Percentiles rank a stretch among this genome's conserved stretches.
Evolutionary conservation across 2,797 vertebrate genomes (phyloP).

Genomic region (Lagodon rhomboides): DNA sequence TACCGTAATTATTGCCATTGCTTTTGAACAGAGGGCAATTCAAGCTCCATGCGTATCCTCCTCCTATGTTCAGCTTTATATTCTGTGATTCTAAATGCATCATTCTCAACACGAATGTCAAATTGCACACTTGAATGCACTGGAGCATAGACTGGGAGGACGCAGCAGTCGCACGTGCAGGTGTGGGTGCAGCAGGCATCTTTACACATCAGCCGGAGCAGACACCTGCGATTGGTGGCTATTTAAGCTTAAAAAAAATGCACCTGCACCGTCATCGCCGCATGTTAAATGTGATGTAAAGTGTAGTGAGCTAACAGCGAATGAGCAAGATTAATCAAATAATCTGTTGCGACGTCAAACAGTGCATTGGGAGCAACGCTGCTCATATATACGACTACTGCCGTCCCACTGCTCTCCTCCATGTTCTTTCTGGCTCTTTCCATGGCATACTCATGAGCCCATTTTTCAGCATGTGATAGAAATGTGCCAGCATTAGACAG

Average conservation of each 20-base stretch:
- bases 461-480: conserved; percentile 65
- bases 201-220: neutral
- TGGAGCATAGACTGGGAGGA: neutral
- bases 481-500: conserved; percentile 68
- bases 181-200: neutral
- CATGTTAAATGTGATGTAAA: neutral
- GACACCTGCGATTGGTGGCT: conserved; percentile 2
- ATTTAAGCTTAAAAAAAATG: neutral
- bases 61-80: neutral
- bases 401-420: neutral
- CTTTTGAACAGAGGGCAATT: conserved; percentile 3
- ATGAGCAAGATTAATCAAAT: conserved; percentile 20
- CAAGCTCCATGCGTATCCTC: neutral
- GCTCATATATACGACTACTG: neutral
- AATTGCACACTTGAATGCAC: neutral
- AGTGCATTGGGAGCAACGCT: neutral
- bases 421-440: conserved; percentile 31
- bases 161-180: neutral
- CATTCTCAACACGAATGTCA: neutral
- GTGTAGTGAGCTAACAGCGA: neutral
- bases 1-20: neutral
- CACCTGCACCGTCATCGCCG: neutral
- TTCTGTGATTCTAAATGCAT: neutral
- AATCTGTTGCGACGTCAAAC: neutral
- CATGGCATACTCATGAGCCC: conserved; percentile 35